Conservation (phyloP, 1,140 invertebrate genomes). For the Bombus sylvicola region DNA sequence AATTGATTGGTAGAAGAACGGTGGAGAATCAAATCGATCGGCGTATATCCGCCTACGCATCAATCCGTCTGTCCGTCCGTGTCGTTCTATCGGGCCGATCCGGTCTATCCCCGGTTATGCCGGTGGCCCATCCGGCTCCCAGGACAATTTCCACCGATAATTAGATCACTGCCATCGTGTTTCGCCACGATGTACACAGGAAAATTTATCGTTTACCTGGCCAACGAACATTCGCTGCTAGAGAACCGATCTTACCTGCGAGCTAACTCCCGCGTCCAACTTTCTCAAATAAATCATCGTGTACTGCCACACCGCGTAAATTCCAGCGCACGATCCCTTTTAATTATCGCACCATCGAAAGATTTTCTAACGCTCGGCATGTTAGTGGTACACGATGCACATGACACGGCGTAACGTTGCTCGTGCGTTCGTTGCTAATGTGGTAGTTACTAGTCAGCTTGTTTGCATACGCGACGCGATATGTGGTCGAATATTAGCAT, state of each 20-base stretch:
- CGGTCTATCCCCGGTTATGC: constrained; percentile 41
- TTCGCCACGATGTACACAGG: constrained; percentile 62
- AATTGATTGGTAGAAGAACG: constrained; percentile 65
- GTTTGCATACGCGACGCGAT: too few relatives aligned
- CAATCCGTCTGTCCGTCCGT: constrained; percentile 12
- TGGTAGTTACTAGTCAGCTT: too few relatives aligned
- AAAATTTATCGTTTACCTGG: constrained; percentile 61
- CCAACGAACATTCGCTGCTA: constrained; percentile 14
- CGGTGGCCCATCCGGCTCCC: constrained; percentile 55
- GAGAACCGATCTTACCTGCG: neutral
- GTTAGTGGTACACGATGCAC: too few relatives aligned
- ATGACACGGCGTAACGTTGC: too few relatives aligned
- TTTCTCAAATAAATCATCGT: constrained; percentile 5
- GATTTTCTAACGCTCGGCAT: neutral
- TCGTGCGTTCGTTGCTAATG: too few relatives aligned
- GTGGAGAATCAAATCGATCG: constrained; percentile 49
- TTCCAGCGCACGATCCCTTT: neutral
- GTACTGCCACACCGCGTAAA: neutral
- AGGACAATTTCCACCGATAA: constrained; percentile 73
- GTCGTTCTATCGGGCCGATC: constrained; percentile 46
- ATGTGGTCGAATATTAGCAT: too few relatives aligned
- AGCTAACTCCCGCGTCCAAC: neutral
- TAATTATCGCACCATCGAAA: neutral
- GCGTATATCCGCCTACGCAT: constrained; percentile 27
- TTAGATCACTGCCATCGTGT: constrained; percentile 70